phyloP scores from a whole-genome alignment of 2,888 invertebrate genomes.

The Idaea straminata region DNA sequence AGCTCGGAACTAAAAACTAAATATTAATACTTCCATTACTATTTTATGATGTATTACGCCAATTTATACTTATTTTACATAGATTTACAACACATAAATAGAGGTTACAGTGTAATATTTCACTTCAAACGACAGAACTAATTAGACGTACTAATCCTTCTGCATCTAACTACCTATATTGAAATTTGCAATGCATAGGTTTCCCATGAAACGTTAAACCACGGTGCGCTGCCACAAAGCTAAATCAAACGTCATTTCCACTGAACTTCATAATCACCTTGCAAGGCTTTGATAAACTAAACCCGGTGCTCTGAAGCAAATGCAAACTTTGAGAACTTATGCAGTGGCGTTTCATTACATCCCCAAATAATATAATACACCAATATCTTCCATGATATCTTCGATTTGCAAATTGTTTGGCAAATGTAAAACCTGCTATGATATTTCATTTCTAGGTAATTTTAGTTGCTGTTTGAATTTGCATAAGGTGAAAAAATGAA shows the following conservation, averaged over 20 bases:
- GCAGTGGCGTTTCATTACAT: background rate
- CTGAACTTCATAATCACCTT: constrained; percentile 58
- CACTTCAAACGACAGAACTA: background rate
- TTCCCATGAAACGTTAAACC: constrained; percentile 13
- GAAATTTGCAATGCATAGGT: constrained; percentile 9
- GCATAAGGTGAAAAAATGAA: too few relatives aligned
- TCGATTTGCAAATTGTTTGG: too few relatives aligned
- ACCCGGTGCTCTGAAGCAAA: constrained; percentile 23
- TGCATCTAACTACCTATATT: background rate
- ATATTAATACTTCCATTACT: too few relatives aligned
- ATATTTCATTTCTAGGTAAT: too few relatives aligned
- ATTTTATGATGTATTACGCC: too few relatives aligned
- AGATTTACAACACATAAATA: too few relatives aligned
- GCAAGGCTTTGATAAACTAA: constrained; percentile 58
- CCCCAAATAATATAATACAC: background rate
- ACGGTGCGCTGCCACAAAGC: constrained; percentile 43
- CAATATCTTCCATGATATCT: background rate
- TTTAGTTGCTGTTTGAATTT: too few relatives aligned
- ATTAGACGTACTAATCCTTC: background rate
- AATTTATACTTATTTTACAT: too few relatives aligned
- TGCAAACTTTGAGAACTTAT: background rate
- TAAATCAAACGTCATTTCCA: constrained; percentile 65
- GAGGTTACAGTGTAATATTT: background rate
- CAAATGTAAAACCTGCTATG: too few relatives aligned
- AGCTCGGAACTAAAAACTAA: too few relatives aligned